These are phyloP conservation scores for Malthinus seriepunctatus DNA, from an alignment of 2,888 invertebrate genomes.

Conservation along the genomic window DNA sequence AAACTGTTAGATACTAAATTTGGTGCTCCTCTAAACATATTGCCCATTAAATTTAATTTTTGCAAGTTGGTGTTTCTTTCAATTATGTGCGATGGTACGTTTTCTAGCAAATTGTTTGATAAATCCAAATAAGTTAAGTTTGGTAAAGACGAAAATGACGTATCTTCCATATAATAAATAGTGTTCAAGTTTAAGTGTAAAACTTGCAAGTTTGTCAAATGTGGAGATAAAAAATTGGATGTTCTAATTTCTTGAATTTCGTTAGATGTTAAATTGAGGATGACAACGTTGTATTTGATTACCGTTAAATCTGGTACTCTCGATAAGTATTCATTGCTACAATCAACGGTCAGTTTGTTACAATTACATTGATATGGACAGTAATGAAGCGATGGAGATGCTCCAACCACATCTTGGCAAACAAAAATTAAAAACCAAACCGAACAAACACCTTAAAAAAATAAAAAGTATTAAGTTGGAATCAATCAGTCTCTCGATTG, in stretches of 20 bases:
- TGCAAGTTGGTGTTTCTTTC: constrained; percentile 42
- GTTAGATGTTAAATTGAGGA: constrained; percentile 49
- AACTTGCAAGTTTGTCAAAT: constrained; percentile 42
- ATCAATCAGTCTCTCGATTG: too few species aligned
- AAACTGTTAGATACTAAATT: constrained; percentile 44
- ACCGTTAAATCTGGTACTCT: constrained; percentile 44
- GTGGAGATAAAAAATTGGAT: constrained; percentile 43
- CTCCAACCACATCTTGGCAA: too few species aligned
- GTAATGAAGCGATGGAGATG: too few species aligned
- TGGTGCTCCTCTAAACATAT: constrained; percentile 45
- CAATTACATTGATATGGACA: constrained; percentile 43
- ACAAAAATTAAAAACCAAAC: too few species aligned
- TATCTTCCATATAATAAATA: constrained; percentile 42
- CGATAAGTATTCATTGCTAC: constrained; percentile 40
- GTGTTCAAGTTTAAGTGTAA: constrained; percentile 46
- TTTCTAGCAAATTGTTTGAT: constrained; percentile 44
- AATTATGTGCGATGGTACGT: constrained; percentile 42
- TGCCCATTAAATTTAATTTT: constrained; percentile 47
- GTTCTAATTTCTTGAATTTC: constrained; percentile 41
- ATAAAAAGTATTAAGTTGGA: too few species aligned
- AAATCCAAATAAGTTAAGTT: constrained; percentile 49
- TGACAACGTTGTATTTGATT: constrained; percentile 39
- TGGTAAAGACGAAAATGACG: constrained; percentile 43
- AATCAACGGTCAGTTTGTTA: constrained; percentile 40
- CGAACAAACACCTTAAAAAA: too few species aligned